Base-by-base conservation (phyloP, 2,888 invertebrate genomes). In the Lepidochrysops patricia region DNA sequence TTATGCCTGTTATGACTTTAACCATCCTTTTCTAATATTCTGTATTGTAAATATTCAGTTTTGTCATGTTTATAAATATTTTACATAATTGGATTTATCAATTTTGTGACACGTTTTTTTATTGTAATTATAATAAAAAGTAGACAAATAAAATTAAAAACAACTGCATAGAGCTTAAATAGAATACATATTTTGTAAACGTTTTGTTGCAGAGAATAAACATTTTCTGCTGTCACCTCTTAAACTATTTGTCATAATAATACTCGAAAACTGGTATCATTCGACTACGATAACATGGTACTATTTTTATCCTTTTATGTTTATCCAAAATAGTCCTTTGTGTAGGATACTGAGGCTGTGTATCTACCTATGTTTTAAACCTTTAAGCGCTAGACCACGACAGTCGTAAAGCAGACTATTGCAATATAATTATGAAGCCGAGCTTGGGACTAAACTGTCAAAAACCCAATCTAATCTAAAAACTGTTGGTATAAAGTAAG, bases 231-330 rank as follows among this genome's bases (percentile, higher is more conserved):
- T 1, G 13, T 52, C 52, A 13, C 15, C 52, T 52, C 52, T 26
- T 52, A 26, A 13, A 27, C 52, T 52, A 52, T 52, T 27, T 26
- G 7, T 7, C n/a, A 26, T 7, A 27, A 13, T 27, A 26, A 13
- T 52, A 13, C 13, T 9, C 25, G 26, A 52, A 50, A 27, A 52
- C 52, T 52, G 52, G 52, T 52, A n/a, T n/a, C n/a, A n/a, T n/a
- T n/a, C n/a, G n/a, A n/a, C n/a, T 52, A 52, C 7, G 13, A 4
- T 50, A 26, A 15, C 15, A 37, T 37, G 37, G 37, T 13, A 37
- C 23, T 43, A 19, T 43, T 43, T 19, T 43, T 23, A 43, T 43
- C 43, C 43, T 43, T 43, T 43, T 43, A 23, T 23, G 43, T 43
- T 23, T 4, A 43, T 43, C 12, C 15, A 43, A n/a, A n/a, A n/a